Base-by-base conservation (phyloP, 2,113 vertebrate species). In the Tragulus kanchil region DNA sequence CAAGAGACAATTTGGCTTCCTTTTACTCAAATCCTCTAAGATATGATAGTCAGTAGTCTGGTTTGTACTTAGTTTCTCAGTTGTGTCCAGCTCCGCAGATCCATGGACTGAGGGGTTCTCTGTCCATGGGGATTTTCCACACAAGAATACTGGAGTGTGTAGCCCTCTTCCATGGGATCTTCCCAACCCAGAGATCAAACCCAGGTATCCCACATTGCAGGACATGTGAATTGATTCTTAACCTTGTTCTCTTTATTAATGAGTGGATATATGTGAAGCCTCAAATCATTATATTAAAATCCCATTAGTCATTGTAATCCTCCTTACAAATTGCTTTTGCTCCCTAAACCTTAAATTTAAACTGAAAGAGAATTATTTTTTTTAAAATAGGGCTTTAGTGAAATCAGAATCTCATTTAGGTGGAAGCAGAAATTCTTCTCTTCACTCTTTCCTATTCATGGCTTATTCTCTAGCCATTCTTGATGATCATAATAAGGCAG, bases 241-340 rank as follows among this genome's bases (percentile, higher is more conserved):
- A n/a, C n/a, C n/a, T n/a, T n/a, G n/a, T n/a, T n/a, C n/a, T n/a
- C n/a, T 64, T 92, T 92, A 92, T 67, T 89, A 92, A 54, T 89
- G 50, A 86, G 36, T 71, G 12, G 31, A 36, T 86, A 79, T 56
- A 12, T 90, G 11, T 87, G 94, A 84, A 87, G 45, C 56, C 31
- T 90, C 64, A 90, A 85, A 79, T 93, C 75, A 89, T 94, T 52
- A 90, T 52, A 95, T 65, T 90, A 88, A 96, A 90, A 92, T 87
- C 77, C 52, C 75, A 90, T 88, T 97, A 94, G 61, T 81, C 83
- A 94, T 69, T 96, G 92, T 90, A 96, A 89, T 94, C 62, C 69
- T 93, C 31, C 82, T 93, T 87, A 81, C 61, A 94, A 95, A 89
- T 93, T 91, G 64, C 71, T 92, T 96, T 97, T 89, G 54, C 78